phyloP scores from a whole-genome alignment of 1,140 invertebrate species.

The Zophobas atratus region DNA sequence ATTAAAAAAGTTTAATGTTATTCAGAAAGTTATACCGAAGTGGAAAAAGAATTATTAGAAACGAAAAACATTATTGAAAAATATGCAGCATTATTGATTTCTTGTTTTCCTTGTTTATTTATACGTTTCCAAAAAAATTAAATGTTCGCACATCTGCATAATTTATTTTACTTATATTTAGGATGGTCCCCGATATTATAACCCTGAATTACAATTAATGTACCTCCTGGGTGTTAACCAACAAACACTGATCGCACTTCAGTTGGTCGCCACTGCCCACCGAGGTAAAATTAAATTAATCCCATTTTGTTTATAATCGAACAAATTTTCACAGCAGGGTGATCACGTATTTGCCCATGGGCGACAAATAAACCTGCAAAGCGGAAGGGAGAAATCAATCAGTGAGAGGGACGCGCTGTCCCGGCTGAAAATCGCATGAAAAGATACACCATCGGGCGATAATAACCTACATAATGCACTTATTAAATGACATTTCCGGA shows the following conservation, averaged over 20 bases:
- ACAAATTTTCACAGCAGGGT: background rate
- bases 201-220: no score
- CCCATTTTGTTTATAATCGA: constrained; percentile 7
- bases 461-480: constrained; percentile 19
- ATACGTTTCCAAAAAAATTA: no score
- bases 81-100: no score
- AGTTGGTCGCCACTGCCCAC: background rate
- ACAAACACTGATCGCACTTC: background rate
- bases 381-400: constrained; percentile 33
- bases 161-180: no score
- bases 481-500: constrained; percentile 41
- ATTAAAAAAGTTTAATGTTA: no score
- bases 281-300: constrained; percentile 18
- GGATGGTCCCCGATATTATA: no score
- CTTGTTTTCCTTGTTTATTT: no score
- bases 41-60: no score
- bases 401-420: background rate
- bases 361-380: background rate
- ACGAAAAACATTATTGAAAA: no score
- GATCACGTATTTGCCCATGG: constrained; percentile 6
- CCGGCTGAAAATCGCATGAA: constrained; percentile 3
- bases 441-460: constrained; percentile 15
- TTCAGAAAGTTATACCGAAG: no score
- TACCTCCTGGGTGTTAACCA: no score
- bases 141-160: no score